phyloP scores from a whole-genome alignment of 2,797 vertebrate genomes.

The Aulostomus chinensis region DNA sequence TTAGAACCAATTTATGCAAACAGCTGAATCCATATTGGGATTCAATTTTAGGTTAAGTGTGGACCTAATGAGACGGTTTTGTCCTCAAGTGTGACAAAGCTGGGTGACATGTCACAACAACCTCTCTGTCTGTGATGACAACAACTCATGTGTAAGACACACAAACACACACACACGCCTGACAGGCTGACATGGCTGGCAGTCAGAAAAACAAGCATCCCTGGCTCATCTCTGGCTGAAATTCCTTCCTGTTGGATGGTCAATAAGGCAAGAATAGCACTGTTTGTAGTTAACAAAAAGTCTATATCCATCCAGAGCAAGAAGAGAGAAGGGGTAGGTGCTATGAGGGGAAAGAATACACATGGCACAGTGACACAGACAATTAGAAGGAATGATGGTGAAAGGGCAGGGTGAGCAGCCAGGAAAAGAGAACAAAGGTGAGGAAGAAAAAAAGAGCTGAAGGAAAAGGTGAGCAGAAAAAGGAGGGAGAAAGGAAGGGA shows the following conservation, averaged over 20 bases:
- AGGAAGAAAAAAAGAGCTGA: constrained; percentile 19
- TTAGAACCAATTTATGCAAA: constrained; percentile 54
- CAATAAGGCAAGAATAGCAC: no score
- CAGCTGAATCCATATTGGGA: constrained; percentile 40
- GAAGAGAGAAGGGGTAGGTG: constrained; percentile 10
- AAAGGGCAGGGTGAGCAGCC: constrained; percentile 42
- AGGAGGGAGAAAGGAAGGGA: not conserved
- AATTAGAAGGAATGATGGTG: constrained; percentile 49
- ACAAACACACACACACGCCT: constrained; percentile 25
- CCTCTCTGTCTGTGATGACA: constrained; percentile 67
- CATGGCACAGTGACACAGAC: constrained; percentile 67
- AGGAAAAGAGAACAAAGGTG: constrained; percentile 48
- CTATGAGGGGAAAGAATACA: constrained; percentile 51
- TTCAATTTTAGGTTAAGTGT: constrained; percentile 44
- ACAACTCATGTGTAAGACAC: constrained; percentile 58
- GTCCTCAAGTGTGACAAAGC: constrained; percentile 73
- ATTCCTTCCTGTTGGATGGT: constrained; percentile 74
- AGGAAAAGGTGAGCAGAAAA: constrained; percentile 28
- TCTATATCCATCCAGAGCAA: constrained; percentile 59
- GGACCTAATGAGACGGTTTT: constrained; percentile 69
- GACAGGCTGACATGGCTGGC: constrained; percentile 70
- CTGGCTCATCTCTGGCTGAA: constrained; percentile 59
- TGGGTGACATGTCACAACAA: constrained; percentile 73
- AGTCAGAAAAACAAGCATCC: constrained; percentile 71
- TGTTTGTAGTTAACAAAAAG: constrained; percentile 59